phyloP scores from a whole-genome alignment of 1,140 invertebrate genomes.

The Spodoptera frugiperda region DNA sequence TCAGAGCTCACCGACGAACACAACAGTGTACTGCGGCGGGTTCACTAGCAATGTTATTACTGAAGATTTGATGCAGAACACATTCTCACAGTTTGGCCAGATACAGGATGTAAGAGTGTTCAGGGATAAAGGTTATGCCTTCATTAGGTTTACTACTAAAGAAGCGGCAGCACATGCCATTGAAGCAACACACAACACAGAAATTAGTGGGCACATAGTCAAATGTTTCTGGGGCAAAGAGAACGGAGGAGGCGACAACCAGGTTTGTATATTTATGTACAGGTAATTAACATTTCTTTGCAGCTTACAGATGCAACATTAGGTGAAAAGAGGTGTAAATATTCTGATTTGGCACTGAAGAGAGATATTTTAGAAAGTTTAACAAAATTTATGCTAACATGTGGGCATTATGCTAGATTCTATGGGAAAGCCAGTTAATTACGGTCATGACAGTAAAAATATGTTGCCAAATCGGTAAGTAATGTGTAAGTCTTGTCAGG shows the following conservation, averaged over 20 bases:
- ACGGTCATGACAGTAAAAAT: neutral
- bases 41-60: conserved; percentile 96
- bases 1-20: conserved; percentile 99
- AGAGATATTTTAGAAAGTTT: no score
- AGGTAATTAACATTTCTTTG: conserved; percentile 41
- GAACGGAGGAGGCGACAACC: conserved; percentile 81
- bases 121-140: conserved; percentile 99
- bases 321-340: neutral
- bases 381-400: neutral
- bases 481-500: no score
- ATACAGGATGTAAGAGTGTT: conserved; percentile 99
- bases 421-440: neutral
- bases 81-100: conserved; percentile 96
- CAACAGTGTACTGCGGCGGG: conserved; percentile 99
- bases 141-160: conserved; percentile 99
- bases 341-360: neutral
- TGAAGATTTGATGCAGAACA: conserved; percentile 98
- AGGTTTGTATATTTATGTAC: conserved; percentile 64
- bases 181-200: conserved; percentile 98
- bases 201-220: conserved; percentile 97
- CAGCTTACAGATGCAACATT: neutral
- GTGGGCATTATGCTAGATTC: neutral
- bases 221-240: conserved; percentile 99
- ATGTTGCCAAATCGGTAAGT: no score
- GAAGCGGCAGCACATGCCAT: conserved; percentile 99